Conservation (phyloP, 2,888 invertebrate genomes). For the Periphyllus acericola region DNA sequence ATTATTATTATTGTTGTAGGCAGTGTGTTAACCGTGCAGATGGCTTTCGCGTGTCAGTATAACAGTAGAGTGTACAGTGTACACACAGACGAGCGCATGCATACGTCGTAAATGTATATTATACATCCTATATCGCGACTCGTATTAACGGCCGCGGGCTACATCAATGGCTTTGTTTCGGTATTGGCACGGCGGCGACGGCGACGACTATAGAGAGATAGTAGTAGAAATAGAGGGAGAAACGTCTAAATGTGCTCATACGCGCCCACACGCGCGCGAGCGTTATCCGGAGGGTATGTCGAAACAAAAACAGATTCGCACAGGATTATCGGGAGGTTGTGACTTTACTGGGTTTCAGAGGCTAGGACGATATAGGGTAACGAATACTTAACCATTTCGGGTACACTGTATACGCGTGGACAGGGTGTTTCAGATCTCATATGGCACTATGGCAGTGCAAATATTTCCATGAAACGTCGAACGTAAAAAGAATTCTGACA, state of each 20-base stretch:
- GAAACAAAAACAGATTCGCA: constrained; percentile 33
- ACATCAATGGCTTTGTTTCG: constrained; percentile 1
- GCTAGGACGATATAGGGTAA: neutral
- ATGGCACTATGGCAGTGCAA: too few species aligned
- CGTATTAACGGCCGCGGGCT: neutral
- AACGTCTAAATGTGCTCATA: neutral
- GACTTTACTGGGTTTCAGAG: neutral
- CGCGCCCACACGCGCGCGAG: neutral
- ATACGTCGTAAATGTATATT: neutral
- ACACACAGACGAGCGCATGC: neutral
- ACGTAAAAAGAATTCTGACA: too few species aligned
- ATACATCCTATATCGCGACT: neutral
- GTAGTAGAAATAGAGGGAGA: neutral
- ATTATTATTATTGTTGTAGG: too few species aligned
- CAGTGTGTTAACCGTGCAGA: neutral
- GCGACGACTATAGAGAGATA: neutral
- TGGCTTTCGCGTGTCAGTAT: constrained; percentile 10
- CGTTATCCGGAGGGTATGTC: constrained; percentile 5
- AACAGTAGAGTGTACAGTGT: neutral
- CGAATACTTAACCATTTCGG: too few species aligned
- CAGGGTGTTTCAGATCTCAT: too few species aligned
- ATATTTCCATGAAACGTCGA: too few species aligned
- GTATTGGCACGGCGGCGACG: neutral
- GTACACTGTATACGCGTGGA: neutral
- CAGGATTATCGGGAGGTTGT: neutral